phyloP scores from a whole-genome alignment of 1,140 invertebrate species.

The Periplaneta americana region DNA sequence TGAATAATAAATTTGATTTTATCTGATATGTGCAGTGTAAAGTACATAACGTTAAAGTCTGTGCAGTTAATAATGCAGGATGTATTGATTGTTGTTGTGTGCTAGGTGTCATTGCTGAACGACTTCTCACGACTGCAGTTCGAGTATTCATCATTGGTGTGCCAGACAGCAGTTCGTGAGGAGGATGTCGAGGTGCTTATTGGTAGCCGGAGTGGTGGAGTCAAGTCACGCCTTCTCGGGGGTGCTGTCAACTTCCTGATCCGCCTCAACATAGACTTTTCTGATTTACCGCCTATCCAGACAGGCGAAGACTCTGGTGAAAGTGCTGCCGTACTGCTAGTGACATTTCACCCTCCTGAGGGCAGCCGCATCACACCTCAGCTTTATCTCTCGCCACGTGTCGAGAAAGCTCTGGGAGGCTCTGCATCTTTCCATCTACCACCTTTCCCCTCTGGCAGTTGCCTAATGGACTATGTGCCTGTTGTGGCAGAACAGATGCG shows the following conservation, averaged over 20 bases:
- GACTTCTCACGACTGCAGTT: conserved; percentile 25
- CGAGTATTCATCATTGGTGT: conserved; percentile 31
- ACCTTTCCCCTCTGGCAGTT: conserved; percentile 28
- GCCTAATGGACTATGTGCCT: conserved; percentile 49
- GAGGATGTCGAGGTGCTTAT: conserved; percentile 34
- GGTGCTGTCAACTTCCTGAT: conserved; percentile 31
- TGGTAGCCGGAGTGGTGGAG: conserved; percentile 13
- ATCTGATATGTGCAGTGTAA: neutral
- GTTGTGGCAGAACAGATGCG: conserved; percentile 45
- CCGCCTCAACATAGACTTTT: conserved; percentile 32
- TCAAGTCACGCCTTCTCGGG: neutral
- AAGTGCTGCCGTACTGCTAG: conserved; percentile 29
- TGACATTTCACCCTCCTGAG: conserved; percentile 30
- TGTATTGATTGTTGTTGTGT: neutral
- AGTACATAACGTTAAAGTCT: neutral
- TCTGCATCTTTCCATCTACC: conserved; percentile 27
- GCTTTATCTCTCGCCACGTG: conserved; percentile 33
- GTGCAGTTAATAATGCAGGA: no score
- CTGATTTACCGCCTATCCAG: conserved; percentile 26
- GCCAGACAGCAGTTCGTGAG: conserved; percentile 23
- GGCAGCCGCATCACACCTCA: conserved; percentile 29
- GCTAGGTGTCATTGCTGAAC: conserved; percentile 28
- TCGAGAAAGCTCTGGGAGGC: conserved; percentile 30
- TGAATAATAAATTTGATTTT: neutral
- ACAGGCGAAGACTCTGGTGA: conserved; percentile 30